These are phyloP conservation scores for Amphipyra tragopoginis DNA, from an alignment of 2,888 invertebrate species.

Conservation along the genomic window DNA sequence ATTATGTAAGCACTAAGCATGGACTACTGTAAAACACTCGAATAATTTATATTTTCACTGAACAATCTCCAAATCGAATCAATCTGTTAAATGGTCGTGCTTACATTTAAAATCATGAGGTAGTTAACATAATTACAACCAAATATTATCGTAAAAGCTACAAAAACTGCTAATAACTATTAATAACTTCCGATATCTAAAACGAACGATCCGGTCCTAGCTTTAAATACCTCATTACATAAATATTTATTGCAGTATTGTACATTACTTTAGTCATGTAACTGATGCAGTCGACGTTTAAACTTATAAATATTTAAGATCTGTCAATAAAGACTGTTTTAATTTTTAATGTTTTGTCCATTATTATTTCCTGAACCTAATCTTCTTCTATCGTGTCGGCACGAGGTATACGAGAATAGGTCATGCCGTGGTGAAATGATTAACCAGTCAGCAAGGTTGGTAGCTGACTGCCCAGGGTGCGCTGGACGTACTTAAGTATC, in stretches of 20 bases:
- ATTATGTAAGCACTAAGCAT: constrained; percentile 48
- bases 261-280: constrained; percentile 68
- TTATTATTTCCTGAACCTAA: constrained; percentile 24
- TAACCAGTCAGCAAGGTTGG: no score
- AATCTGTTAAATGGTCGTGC: constrained; percentile 15
- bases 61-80: constrained; percentile 1
- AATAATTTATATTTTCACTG: constrained; percentile 39
- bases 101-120: constrained; percentile 43
- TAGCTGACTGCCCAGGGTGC: no score
- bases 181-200: constrained; percentile 42
- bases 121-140: constrained; percentile 35
- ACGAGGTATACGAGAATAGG: no score
- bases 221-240: constrained; percentile 61
- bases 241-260: constrained; percentile 79
- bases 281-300: constrained; percentile 62
- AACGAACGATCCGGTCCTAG: constrained; percentile 49
- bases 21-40: constrained; percentile 17
- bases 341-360: constrained; percentile 60
- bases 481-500: no score
- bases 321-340: constrained; percentile 85
- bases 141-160: constrained; percentile 33
- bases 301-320: constrained; percentile 72
- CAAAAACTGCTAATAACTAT: constrained; percentile 35
- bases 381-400: no score
- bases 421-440: no score